Percentiles rank a stretch among this genome's conserved stretches.
phyloP scores from a whole-genome alignment of 2,113 vertebrate genomes.

The Acinonyx jubatus region DNA sequence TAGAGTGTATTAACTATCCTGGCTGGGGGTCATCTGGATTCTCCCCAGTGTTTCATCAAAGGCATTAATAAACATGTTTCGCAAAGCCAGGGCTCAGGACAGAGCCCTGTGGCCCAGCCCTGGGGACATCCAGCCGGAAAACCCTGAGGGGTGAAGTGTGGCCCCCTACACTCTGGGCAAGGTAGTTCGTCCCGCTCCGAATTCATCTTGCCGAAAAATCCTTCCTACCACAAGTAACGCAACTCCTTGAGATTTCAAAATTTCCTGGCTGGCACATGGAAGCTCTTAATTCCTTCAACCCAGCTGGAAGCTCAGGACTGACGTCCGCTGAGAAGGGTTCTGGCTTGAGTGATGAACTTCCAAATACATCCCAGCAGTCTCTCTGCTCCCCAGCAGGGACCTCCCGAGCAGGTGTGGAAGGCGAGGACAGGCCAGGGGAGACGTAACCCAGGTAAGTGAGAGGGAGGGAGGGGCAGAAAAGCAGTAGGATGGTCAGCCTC shows the following conservation, averaged over 20 bases:
- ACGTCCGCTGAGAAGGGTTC: neutral
- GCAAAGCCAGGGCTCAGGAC: neutral
- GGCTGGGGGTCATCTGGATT: conserved; percentile 63
- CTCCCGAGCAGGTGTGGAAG: neutral
- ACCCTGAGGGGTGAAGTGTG: neutral
- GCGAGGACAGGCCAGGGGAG: neutral
- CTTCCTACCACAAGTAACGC: neutral
- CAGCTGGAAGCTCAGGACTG: neutral
- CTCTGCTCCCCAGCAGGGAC: neutral
- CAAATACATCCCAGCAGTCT: neutral
- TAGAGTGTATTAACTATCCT: conserved; percentile 28
- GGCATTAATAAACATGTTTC: conserved; percentile 38
- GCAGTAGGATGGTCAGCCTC: accelerated
- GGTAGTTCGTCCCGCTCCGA: neutral
- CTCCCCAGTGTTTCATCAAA: conserved; percentile 60
- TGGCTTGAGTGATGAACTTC: neutral
- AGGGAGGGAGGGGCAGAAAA: too few species aligned
- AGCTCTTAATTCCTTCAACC: neutral
- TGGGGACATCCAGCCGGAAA: neutral
- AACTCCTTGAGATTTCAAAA: neutral
- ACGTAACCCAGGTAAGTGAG: neutral
- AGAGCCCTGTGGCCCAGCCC: neutral
- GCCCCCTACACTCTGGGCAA: too few species aligned
- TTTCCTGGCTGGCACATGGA: neutral
- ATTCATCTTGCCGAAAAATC: neutral